Evolutionary conservation across 2,888 invertebrate species (phyloP), one percentile per base, ranked within the genome.

Genomic region (Drosophila mercatorum): DNA sequence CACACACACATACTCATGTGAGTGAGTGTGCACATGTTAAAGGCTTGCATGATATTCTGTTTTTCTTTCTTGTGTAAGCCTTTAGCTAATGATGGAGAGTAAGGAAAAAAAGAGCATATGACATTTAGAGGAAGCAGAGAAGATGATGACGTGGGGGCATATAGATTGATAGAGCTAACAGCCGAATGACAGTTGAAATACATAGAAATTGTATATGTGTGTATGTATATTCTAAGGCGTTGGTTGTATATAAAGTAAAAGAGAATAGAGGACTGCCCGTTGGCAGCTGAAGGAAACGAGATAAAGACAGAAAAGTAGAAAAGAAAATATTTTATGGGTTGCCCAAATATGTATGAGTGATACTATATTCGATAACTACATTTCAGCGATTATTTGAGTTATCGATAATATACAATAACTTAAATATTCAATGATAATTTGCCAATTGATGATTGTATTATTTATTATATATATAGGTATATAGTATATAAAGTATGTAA

Each of bases 31-130:
- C 66, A 63, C 52, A 26, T 70, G 56, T 62, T 65, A 84, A 86
- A 75, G 79, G 69, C 87, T 62, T 72, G 56, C 74, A 84, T 89
- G 89, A 84, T 77, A 87, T 72, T 79, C 76, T 83, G 81, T 88
- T 86, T 86, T 88, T 70, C 76, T 83, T 78, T 72, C 81, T 62
- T 69, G 70, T 79, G 70, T 81, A 88, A 89, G 84, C 83, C 89
- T 84, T 84, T 89, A 87, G 72, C 76, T 86, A 84, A 86, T 84
- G 83, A 83, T 88, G 73, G 81, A 75, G 11, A 6, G n/a, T 31
- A 49, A 5, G 49, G 5, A 44, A 75, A 66, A 55, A 77, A 70
- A 44, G 0, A 73, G 36, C 72, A 69, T 70, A 59, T 76, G 84
- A 81, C 89, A 88, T 72, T 81, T 73, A 58, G 49, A 53, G 51